Percentiles rank a stretch among this genome's conserved stretches.
These are phyloP conservation scores for Heliopora coerulea DNA, from an alignment of 92 coral and sea anemone genomes.

Conservation along the genomic window DNA sequence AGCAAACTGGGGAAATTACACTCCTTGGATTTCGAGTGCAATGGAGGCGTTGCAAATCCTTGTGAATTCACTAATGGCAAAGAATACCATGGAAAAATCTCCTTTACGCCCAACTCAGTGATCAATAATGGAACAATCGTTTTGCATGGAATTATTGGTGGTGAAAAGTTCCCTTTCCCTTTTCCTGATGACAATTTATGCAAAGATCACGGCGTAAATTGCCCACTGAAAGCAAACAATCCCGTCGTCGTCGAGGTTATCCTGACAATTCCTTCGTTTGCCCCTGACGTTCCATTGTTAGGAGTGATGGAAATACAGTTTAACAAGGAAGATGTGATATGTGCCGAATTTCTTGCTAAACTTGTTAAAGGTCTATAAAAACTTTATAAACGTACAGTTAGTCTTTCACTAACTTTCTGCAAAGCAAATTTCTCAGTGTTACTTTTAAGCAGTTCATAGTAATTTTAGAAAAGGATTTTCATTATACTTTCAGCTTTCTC, in stretches of 20 bases:
- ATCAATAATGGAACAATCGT: slow-evolving; percentile 35
- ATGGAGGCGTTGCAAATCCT: slow-evolving; percentile 27
- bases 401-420: no score
- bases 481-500: no score
- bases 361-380: no score
- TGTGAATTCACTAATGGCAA: slow-evolving; percentile 51
- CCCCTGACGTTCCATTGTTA: slow-evolving; percentile 19
- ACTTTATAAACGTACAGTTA: no score
- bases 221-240: slow-evolving; percentile 49
- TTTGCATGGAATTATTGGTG: slow-evolving; percentile 14
- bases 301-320: slow-evolving; percentile 25
- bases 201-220: slow-evolving; percentile 33
- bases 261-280: slow-evolving; percentile 5
- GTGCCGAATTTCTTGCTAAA: slow-evolving; percentile 32
- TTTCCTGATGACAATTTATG: slow-evolving; percentile 44
- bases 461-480: no score
- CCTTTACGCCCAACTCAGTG: slow-evolving; percentile 37
- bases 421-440: no score
- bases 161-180: slow-evolving; percentile 21
- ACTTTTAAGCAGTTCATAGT: no score
- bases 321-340: slow-evolving; percentile 21
- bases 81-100: slow-evolving; percentile 38
- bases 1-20: slow-evolving; percentile 6
- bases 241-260: background rate
- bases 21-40: slow-evolving; percentile 1